Conservation (phyloP, 2,797 vertebrate species). For the Taenioides sp. region DNA sequence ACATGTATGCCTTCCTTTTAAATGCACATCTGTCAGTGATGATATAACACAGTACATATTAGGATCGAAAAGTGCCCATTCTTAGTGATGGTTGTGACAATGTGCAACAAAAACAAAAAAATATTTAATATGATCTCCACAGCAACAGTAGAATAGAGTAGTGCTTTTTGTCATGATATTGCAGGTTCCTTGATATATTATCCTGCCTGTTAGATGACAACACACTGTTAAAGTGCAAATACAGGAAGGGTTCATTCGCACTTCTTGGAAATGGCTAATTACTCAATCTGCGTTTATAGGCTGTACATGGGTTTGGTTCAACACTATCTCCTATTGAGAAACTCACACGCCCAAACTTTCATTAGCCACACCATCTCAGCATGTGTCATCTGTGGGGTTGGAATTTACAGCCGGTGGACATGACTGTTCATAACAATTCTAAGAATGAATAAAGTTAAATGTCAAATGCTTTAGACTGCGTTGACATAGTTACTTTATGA, state of each 20-base stretch:
- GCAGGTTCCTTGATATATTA: neutral
- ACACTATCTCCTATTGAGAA: conserved; percentile 44
- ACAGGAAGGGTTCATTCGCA: conserved; percentile 23
- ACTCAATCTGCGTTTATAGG: conserved; percentile 36
- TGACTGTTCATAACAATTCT: neutral
- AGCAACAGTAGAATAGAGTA: neutral
- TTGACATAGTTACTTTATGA: conserved; percentile 7
- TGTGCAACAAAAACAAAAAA: too few relatives aligned
- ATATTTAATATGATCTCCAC: neutral
- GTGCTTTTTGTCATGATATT: neutral
- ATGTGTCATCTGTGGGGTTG: neutral
- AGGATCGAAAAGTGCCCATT: too few relatives aligned
- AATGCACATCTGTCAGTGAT: neutral
- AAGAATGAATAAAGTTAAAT: neutral
- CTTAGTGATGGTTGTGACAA: too few relatives aligned
- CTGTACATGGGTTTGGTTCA: conserved; percentile 9
- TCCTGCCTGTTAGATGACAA: conserved; percentile 11
- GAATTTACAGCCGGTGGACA: neutral
- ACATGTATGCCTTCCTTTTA: neutral
- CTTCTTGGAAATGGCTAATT: conserved; percentile 51
- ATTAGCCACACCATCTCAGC: neutral
- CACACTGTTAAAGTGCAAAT: conserved; percentile 3
- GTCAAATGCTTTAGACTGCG: neutral
- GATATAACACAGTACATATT: neutral
- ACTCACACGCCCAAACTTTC: conserved; percentile 1